These are phyloP conservation scores for Aphidius ervi DNA, from an alignment of 1,140 invertebrate species.

Conservation along the genomic window DNA sequence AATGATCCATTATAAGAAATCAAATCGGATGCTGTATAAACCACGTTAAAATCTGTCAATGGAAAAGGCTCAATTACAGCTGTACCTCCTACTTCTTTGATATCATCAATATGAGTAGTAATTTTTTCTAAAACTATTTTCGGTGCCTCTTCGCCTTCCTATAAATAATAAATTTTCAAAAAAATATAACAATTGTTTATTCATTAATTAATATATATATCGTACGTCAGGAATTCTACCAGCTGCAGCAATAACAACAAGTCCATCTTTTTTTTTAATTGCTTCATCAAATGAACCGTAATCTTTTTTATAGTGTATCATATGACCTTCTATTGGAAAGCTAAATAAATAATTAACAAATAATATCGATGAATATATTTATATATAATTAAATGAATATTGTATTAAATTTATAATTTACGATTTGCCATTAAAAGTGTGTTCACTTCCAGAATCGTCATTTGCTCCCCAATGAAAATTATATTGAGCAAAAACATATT, in stretches of 20 bases:
- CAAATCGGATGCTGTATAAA: background rate
- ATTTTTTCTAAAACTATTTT: background rate
- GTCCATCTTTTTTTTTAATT: conserved; percentile 37
- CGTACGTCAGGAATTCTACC: conserved; percentile 36
- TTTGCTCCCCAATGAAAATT: conserved; percentile 19
- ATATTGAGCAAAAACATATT: conserved; percentile 14
- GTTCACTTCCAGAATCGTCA: conserved; percentile 77
- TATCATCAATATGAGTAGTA: background rate
- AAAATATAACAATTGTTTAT: background rate
- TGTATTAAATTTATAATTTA: too few relatives aligned
- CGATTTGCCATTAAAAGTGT: conserved; percentile 64
- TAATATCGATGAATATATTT: too few relatives aligned
- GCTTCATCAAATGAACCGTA: conserved; percentile 37
- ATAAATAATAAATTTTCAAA: too few relatives aligned
- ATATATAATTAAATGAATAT: too few relatives aligned
- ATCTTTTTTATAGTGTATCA: conserved; percentile 42
- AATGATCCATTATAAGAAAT: background rate
- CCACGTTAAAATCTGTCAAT: conserved; percentile 13
- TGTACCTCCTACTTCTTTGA: background rate
- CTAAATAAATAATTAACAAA: conserved; percentile 4
- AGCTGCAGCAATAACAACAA: conserved; percentile 38
- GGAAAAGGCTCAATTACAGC: conserved; percentile 17
- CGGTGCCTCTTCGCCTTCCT: too few relatives aligned
- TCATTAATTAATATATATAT: background rate
- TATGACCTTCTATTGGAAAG: conserved; percentile 47